Conservation (phyloP, 2,888 invertebrate species). For the Disparrhopalites patrizii region DNA sequence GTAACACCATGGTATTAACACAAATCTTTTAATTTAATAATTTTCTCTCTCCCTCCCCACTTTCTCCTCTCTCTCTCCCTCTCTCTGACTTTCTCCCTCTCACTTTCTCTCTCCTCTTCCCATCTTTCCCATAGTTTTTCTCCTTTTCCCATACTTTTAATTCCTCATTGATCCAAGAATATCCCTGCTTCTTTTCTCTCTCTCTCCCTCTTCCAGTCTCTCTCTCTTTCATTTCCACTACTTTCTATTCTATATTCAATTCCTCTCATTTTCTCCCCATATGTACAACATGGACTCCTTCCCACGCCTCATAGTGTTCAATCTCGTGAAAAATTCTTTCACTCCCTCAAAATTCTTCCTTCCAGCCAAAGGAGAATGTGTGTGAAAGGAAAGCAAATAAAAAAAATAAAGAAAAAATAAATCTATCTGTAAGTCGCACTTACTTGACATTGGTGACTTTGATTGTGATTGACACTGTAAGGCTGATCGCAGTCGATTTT, state of each 20-base stretch:
- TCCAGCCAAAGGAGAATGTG: too few species aligned
- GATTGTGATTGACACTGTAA: slow-evolving; percentile 42
- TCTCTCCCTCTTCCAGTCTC: background rate
- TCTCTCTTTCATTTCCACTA: background rate
- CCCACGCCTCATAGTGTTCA: too few species aligned
- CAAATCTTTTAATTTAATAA: slow-evolving; percentile 11
- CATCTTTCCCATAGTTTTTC: background rate
- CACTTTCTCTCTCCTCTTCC: background rate
- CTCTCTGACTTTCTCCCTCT: background rate
- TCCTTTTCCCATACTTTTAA: background rate
- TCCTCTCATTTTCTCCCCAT: background rate
- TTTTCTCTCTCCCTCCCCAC: background rate
- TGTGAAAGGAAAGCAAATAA: too few species aligned
- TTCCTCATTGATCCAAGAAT: slow-evolving; percentile 1
- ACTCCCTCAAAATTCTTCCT: too few species aligned
- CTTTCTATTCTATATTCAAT: background rate
- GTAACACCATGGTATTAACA: background rate
- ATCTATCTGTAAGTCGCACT: too few species aligned
- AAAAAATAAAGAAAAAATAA: background rate
- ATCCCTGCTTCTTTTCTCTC: background rate
- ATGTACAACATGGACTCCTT: too few species aligned
- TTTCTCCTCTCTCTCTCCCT: background rate
- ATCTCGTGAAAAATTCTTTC: background rate
- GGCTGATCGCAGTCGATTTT: slow-evolving; percentile 46
- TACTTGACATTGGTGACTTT: slow-evolving; percentile 44